Evolutionary conservation across 2,797 vertebrate genomes (phyloP).

Genomic region (Botia kubotai): DNA sequence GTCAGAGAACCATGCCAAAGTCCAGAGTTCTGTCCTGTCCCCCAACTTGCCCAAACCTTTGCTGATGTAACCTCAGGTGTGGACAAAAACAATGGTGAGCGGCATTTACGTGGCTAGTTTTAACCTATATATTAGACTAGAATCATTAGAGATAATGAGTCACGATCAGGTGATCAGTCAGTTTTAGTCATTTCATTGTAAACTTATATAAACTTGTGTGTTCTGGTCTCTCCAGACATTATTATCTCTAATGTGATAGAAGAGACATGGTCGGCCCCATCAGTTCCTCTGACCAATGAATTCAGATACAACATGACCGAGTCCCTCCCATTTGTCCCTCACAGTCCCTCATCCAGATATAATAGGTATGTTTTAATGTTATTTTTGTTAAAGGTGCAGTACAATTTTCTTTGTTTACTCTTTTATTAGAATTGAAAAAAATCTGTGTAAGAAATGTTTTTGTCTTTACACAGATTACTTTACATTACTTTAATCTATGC

Average conservation of each 20-base stretch:
- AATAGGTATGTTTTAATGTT: slow-evolving; percentile 78
- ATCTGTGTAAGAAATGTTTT: background rate
- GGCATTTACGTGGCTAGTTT: background rate
- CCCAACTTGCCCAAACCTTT: slow-evolving; percentile 83
- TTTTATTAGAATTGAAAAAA: background rate
- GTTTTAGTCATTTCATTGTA: background rate
- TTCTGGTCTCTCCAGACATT: slow-evolving; percentile 62
- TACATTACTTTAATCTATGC: too few relatives aligned
- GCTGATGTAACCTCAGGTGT: slow-evolving; percentile 78
- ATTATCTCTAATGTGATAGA: slow-evolving; percentile 82
- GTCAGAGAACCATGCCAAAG: slow-evolving; percentile 75
- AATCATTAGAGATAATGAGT: background rate
- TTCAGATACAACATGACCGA: slow-evolving; percentile 88
- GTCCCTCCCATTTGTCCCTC: slow-evolving; percentile 80
- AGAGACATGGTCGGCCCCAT: slow-evolving; percentile 87
- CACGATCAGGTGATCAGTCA: too few relatives aligned
- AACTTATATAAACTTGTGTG: background rate
- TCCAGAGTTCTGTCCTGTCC: slow-evolving; percentile 68
- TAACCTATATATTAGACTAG: background rate
- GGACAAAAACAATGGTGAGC: slow-evolving; percentile 85
- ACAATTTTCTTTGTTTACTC: background rate
- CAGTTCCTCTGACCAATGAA: slow-evolving; percentile 87
- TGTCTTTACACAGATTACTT: too few relatives aligned
- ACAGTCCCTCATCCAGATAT: slow-evolving; percentile 77
- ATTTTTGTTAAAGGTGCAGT: background rate